A percentile compares a stretch with the other conserved stretches of the same genome.
Conservation (phyloP, 37 sponge, comb jelly and placozoan species). For the Agelas oroides region DNA sequence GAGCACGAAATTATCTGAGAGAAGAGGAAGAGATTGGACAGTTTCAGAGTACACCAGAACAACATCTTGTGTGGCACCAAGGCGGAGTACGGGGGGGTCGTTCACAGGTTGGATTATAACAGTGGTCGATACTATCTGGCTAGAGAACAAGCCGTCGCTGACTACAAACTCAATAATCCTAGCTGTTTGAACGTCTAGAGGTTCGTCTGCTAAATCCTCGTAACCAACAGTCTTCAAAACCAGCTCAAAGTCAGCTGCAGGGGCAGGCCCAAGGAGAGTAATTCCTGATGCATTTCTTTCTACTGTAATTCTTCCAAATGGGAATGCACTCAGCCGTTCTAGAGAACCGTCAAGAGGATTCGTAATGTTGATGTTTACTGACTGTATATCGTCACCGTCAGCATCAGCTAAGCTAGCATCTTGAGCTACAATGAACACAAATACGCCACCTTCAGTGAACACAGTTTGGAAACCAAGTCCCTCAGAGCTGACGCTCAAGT, state of each 20-base stretch:
- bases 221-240: constrained; percentile 56
- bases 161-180: constrained; percentile 49
- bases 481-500: constrained; percentile 7
- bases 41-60: constrained; percentile 51
- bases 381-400: constrained; percentile 52
- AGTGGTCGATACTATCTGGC: constrained; percentile 22
- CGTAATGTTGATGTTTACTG: constrained; percentile 42
- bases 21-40: constrained; percentile 25
- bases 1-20: background rate
- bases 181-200: constrained; percentile 15
- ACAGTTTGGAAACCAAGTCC: constrained; percentile 51
- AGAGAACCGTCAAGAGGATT: constrained; percentile 48
- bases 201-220: constrained; percentile 68
- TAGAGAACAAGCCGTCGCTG: constrained; percentile 57
- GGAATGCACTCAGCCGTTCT: constrained; percentile 35
- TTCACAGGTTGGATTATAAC: constrained; percentile 54
- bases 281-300: background rate
- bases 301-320: background rate
- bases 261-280: constrained; percentile 50
- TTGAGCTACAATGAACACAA: constrained; percentile 32
- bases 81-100: constrained; percentile 63
- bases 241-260: constrained; percentile 38
- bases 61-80: constrained; percentile 35
- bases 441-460: constrained; percentile 43
- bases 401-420: constrained; percentile 55